Conservation (phyloP, 2,113 vertebrate genomes). For the Turdus rufiventris region DNA sequence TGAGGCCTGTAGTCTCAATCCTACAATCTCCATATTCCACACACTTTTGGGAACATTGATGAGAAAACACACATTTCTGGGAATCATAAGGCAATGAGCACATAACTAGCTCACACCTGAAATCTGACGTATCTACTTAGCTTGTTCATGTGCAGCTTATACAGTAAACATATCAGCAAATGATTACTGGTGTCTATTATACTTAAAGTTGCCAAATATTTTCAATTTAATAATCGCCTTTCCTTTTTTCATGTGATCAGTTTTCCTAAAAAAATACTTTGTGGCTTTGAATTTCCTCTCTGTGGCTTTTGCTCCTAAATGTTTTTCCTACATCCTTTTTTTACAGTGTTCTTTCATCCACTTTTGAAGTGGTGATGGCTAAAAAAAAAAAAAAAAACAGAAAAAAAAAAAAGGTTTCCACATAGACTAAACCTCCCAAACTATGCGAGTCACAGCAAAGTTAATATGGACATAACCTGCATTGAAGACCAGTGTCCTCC, state of each 20-base stretch:
- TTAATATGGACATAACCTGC: background rate
- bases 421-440: background rate
- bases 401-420: background rate
- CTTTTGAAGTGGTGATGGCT: constrained; percentile 16
- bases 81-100: background rate
- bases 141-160: background rate
- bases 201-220: constrained; percentile 4
- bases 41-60: background rate
- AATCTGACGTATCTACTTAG: background rate
- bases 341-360: constrained; percentile 3
- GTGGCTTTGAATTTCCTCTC: constrained; percentile 30
- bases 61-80: background rate
- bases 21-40: background rate
- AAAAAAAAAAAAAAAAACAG: background rate
- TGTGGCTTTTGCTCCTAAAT: background rate
- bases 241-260: constrained; percentile 5
- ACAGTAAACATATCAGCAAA: background rate
- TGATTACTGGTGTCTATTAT: background rate
- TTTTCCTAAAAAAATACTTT: constrained; percentile 6
- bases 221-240: constrained; percentile 3
- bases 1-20: background rate
- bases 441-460: background rate
- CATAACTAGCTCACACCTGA: background rate
- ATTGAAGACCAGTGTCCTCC: background rate
- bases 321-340: constrained; percentile 15